These are phyloP conservation scores for Sciurus carolinensis DNA, from an alignment of 2,797 vertebrate genomes.

Conservation along the genomic window DNA sequence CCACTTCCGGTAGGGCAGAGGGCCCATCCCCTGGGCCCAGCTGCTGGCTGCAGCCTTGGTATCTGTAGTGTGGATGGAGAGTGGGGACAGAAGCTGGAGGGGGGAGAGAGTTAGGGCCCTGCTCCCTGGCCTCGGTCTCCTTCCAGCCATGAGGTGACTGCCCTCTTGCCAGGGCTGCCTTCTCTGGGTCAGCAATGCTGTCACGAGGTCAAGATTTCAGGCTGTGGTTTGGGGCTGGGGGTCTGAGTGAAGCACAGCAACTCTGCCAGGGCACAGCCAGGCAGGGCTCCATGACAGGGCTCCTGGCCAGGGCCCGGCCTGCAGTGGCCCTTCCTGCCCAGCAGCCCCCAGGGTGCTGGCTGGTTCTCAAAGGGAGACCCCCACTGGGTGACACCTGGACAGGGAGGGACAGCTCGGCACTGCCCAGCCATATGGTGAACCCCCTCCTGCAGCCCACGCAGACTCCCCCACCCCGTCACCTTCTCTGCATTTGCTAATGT, in stretches of 20 bases:
- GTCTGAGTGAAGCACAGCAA: rapidly evolving
- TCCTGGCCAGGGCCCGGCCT: not conserved
- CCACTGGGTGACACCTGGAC: not conserved
- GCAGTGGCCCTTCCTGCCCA: not conserved
- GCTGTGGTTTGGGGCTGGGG: not conserved
- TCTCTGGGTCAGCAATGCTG: rapidly evolving
- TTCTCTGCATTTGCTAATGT: slow-evolving; percentile 87
- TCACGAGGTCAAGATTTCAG: not conserved
- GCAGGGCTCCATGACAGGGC: not conserved
- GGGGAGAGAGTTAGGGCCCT: not conserved
- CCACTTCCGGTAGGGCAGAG: not conserved
- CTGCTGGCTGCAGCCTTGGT: not conserved
- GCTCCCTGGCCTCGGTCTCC: not conserved
- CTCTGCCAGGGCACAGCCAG: not conserved
- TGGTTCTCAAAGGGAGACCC: not conserved
- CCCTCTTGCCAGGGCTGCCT: not conserved
- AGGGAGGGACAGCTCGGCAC: not conserved
- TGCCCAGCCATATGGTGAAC: slow-evolving; percentile 69
- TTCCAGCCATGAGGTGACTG: not conserved
- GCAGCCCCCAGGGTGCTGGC: not conserved
- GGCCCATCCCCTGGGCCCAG: not conserved
- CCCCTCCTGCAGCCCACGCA: slow-evolving; percentile 8
- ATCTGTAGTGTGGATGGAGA: rapidly evolving
- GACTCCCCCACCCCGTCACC: slow-evolving; percentile 72
- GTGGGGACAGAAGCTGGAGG: not conserved